phyloP scores from a whole-genome alignment of 1,140 invertebrate genomes.

The Drosophila quadrilineata region DNA sequence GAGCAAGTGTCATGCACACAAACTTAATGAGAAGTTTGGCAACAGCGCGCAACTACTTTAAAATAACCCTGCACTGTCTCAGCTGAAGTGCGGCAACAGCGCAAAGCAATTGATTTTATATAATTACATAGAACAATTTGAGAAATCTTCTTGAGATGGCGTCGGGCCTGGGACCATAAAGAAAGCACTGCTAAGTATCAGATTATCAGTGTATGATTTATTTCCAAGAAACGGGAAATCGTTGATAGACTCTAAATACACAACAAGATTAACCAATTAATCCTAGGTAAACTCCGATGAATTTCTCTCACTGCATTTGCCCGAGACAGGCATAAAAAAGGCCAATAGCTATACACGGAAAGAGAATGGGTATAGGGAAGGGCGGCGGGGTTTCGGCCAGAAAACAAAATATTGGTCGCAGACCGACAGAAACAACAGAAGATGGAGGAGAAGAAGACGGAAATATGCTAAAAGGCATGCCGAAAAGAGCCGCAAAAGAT shows the following conservation, averaged over 20 bases:
- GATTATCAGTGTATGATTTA: slow-evolving; percentile 71
- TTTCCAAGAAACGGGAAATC: slow-evolving; percentile 47
- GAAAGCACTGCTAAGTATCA: slow-evolving; percentile 29
- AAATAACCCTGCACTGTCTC: too few relatives aligned
- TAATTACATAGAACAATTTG: slow-evolving; percentile 27
- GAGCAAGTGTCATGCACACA: slow-evolving; percentile 32
- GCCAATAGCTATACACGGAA: neutral
- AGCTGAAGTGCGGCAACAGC: slow-evolving; percentile 37
- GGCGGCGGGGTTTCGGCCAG: slow-evolving; percentile 16
- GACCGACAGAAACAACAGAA: neutral
- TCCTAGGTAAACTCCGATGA: slow-evolving; percentile 70
- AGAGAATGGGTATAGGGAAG: neutral
- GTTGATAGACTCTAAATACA: slow-evolving; percentile 39
- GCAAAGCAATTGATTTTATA: slow-evolving; percentile 6
- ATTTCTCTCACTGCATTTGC: slow-evolving; percentile 67
- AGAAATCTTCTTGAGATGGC: neutral
- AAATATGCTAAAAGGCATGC: slow-evolving; percentile 19
- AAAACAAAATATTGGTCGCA: slow-evolving; percentile 44
- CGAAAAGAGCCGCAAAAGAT: slow-evolving; percentile 65
- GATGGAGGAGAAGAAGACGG: slow-evolving; percentile 4
- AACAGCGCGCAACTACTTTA: slow-evolving; percentile 3
- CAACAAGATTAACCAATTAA: slow-evolving; percentile 70
- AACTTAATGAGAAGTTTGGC: slow-evolving; percentile 10
- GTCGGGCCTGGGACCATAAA: slow-evolving; percentile 7
- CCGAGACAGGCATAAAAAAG: slow-evolving; percentile 29